Percentiles rank a stretch among this genome's conserved stretches.
These are phyloP conservation scores for Automeris io DNA, from an alignment of 2,888 invertebrate species.

Conservation along the genomic window DNA sequence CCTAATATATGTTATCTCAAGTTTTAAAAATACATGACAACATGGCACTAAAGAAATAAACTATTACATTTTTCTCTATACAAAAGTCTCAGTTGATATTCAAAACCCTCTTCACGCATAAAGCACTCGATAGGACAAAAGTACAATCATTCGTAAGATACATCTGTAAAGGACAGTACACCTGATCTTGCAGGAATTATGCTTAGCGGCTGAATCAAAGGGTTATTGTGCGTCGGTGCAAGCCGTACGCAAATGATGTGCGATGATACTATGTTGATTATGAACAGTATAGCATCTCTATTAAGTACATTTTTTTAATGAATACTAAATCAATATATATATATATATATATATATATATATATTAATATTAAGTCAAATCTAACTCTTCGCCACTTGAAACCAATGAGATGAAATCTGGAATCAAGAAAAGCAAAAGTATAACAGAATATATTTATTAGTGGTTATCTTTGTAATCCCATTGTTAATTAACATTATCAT, in stretches of 20 bases:
- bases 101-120: not conserved
- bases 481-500: too few species aligned
- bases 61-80: not conserved
- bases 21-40: conserved; percentile 1
- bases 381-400: too few species aligned
- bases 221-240: conserved; percentile 33
- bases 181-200: conserved; percentile 12
- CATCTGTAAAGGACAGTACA: conserved; percentile 13
- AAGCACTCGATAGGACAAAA: conserved; percentile 3
- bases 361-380: too few species aligned
- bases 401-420: too few species aligned
- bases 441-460: too few species aligned
- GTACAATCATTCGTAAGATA: conserved; percentile 11
- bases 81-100: conserved; percentile 1
- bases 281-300: not conserved
- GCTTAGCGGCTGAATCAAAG: conserved; percentile 37
- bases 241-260: conserved; percentile 23
- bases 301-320: too few species aligned
- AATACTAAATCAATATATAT: too few species aligned
- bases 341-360: too few species aligned
- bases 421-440: too few species aligned
- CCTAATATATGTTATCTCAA: not conserved
- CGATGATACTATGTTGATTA: not conserved
- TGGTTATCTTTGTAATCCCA: too few species aligned
- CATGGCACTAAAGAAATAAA: not conserved